Evolutionary conservation across 2,797 vertebrate genomes (phyloP).

Genomic region (Hyperoplus lanceolatus): DNA sequence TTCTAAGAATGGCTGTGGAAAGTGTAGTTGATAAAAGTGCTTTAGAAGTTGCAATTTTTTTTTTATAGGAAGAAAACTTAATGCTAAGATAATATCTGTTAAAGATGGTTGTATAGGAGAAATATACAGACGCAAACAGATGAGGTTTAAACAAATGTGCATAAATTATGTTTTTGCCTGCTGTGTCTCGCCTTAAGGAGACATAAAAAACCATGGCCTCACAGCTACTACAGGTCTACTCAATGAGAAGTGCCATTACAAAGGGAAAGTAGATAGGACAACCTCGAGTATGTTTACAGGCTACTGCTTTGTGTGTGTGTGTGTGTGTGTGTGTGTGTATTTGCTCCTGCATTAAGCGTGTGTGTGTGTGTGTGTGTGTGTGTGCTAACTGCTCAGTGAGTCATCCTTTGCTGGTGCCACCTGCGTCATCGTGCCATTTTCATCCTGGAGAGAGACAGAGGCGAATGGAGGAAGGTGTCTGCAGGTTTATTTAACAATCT

Average conservation of each 20-base stretch:
- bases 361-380: constrained; percentile 1
- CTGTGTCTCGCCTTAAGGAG: too few relatives aligned
- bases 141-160: too few relatives aligned
- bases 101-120: too few relatives aligned
- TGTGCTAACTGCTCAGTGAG: constrained; percentile 69
- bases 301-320: constrained; percentile 27
- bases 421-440: constrained; percentile 76
- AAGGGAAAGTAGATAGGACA: constrained; percentile 6
- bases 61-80: too few relatives aligned
- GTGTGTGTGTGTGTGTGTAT: constrained; percentile 20
- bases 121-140: too few relatives aligned
- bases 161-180: too few relatives aligned
- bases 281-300: constrained; percentile 12
- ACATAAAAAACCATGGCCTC: not conserved
- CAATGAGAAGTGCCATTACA: constrained; percentile 18
- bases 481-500: constrained; percentile 18
- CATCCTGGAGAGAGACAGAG: constrained; percentile 56
- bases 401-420: constrained; percentile 75
- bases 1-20: too few relatives aligned
- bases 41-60: too few relatives aligned
- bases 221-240: constrained; percentile 24
- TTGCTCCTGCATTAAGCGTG: not conserved
- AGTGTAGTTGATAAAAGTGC: too few relatives aligned
- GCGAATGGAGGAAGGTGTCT: constrained; percentile 38
- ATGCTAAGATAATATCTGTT: too few relatives aligned